These are phyloP conservation scores for Cynaeus angustus DNA, from an alignment of 2,888 invertebrate species.

Conservation along the genomic window DNA sequence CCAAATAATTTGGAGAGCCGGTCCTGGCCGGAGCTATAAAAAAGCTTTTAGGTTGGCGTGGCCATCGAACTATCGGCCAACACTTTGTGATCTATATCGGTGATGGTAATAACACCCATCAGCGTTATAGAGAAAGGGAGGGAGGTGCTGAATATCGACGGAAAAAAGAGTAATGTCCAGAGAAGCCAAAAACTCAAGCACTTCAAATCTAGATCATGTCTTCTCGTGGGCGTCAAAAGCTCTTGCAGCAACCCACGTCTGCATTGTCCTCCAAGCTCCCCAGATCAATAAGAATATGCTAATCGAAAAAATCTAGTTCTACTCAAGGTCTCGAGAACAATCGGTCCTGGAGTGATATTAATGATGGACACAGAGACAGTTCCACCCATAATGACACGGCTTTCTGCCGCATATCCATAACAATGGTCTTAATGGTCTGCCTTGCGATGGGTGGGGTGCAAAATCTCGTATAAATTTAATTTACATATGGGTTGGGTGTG, in stretches of 20 bases:
- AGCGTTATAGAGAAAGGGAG: not conserved
- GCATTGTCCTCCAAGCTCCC: conserved; percentile 42
- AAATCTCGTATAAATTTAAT: conserved; percentile 12
- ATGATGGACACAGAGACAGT: conserved; percentile 49
- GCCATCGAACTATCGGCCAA: conserved; percentile 47
- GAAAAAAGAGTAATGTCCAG: not conserved
- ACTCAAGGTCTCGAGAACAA: conserved; percentile 47
- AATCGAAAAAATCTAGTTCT: conserved; percentile 41
- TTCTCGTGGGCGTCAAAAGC: conserved; percentile 34
- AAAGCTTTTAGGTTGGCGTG: conserved; percentile 57
- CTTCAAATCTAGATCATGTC: not conserved
- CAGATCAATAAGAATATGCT: conserved; percentile 40
- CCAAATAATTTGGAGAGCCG: conserved; percentile 34
- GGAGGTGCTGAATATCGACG: not conserved
- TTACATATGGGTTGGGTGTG: conserved; percentile 9
- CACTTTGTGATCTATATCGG: conserved; percentile 60
- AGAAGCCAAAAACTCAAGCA: too few species aligned
- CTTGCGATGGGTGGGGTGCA: not conserved
- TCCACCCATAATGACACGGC: conserved; percentile 55
- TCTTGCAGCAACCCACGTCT: conserved; percentile 47
- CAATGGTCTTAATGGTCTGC: conserved; percentile 50
- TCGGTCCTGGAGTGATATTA: conserved; percentile 41
- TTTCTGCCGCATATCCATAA: conserved; percentile 54
- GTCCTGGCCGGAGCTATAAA: conserved; percentile 51
- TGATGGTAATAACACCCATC: conserved; percentile 56